Evolutionary conservation across 2,113 vertebrate species (phyloP), one percentile per base, ranked within the genome.

Genomic region (Dromiciops gliroides): DNA sequence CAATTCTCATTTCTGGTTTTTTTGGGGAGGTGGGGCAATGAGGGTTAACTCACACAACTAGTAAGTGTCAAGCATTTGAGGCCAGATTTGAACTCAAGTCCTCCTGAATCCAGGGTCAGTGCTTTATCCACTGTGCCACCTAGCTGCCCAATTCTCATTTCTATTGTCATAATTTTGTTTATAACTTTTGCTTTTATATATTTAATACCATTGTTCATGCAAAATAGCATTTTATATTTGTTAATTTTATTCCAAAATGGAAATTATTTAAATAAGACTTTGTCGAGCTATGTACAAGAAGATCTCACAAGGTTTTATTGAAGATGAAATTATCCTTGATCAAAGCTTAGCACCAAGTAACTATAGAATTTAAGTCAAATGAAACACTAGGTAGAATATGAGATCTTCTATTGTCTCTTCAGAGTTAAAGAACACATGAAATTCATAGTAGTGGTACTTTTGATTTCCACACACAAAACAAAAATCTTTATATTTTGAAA

Each of bases 321-420:
- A 44, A 83, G 19, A 83, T 75, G 37, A 75, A 75, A 75, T 4
- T n/a, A 75, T 75, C 4, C 14, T 75, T 96, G 92, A 89, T 24
- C 28, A 44, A 94, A 52, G 37, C 90, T 94, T 91, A 83, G 37
- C 3, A 47, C 89, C 44, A 52, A 48, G 28, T 51, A 92, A 93
- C 94, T 95, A 90, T 49, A 50, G 83, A 28, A 91, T 24, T 94
- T 95, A 89, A 94, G 50, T 44, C 56, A 92, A 93, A n/a, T 49
- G 6, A 91, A 95, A 28, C 10, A 16, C 47, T 90, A 90, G 19
- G 50, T 31, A 26, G 19, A 31, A 83, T 91, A 47, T 92, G 90
- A 93, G 94, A 93, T 90, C 50, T 50, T 90, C 0, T 94, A 44
- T 89, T 52, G 8, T 47, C 19, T 56, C 12, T 49, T 90, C 75